Evolutionary conservation across 2,888 invertebrate genomes (phyloP).

Genomic region (Bruchidius siliquastri): DNA sequence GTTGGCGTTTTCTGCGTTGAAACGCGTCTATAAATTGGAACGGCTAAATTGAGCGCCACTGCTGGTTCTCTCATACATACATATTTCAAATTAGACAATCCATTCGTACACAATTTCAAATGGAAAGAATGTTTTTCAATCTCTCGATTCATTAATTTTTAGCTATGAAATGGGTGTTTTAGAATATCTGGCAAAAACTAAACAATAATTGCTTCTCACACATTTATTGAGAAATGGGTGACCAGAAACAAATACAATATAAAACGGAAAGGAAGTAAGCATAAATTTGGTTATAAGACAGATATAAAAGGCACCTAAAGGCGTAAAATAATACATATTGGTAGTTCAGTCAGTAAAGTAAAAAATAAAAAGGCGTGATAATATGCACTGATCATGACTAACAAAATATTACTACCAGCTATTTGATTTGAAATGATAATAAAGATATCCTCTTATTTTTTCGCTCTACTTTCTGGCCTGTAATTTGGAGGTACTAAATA

Average conservation of each 20-base stretch:
- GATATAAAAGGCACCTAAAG: constrained; percentile 24
- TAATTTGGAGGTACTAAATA: not conserved
- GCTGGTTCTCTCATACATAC: too few relatives aligned
- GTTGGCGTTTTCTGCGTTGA: too few relatives aligned
- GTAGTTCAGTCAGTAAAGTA: not conserved
- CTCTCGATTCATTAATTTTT: too few relatives aligned
- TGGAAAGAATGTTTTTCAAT: too few relatives aligned
- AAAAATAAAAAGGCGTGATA: not conserved
- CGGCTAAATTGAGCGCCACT: too few relatives aligned
- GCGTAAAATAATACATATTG: constrained; percentile 2
- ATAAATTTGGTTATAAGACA: constrained; percentile 10
- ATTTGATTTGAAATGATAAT: not conserved
- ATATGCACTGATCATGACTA: not conserved
- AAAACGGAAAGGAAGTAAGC: not conserved
- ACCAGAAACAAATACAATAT: constrained; percentile 23
- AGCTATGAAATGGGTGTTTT: too few relatives aligned
- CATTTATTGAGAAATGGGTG: constrained; percentile 42
- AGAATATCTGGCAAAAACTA: too few relatives aligned
- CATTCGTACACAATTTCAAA: too few relatives aligned
- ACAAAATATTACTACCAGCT: not conserved
- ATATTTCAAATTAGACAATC: too few relatives aligned
- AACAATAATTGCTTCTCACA: constrained; percentile 28
- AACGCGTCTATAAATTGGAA: too few relatives aligned
- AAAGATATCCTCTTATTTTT: not conserved
- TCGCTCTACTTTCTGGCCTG: not conserved